Conservation (phyloP, 1,140 invertebrate species). For the Papilio polyxenes region DNA sequence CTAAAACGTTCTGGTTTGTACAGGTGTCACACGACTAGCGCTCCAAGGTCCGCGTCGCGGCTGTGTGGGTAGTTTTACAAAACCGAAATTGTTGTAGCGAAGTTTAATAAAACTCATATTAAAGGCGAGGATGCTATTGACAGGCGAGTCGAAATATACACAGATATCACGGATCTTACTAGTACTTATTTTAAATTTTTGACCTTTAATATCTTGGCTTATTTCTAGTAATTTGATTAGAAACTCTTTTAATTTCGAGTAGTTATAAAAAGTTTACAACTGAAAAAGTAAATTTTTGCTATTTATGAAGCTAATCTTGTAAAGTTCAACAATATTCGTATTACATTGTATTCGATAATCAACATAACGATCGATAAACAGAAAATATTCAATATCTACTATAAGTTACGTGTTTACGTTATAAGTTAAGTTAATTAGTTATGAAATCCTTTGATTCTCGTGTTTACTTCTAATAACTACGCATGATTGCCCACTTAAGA, state of each 20-base stretch:
- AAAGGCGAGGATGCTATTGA: constrained; percentile 69
- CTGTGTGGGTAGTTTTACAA: constrained; percentile 77
- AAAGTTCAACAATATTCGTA: background rate
- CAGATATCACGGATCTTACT: constrained; percentile 29
- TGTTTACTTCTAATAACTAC: constrained; percentile 16
- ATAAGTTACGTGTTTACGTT: background rate
- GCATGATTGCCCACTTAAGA: constrained; percentile 17
- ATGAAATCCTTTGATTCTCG: constrained; percentile 22
- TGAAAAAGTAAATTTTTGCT: constrained; percentile 11
- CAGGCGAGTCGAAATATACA: constrained; percentile 51
- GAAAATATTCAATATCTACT: background rate
- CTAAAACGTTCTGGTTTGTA: constrained; percentile 41
- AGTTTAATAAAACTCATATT: constrained; percentile 76
- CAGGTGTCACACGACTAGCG: constrained; percentile 49
- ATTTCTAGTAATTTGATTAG: too few species aligned
- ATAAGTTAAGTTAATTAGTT: constrained; percentile 16
- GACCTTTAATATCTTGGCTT: too few species aligned
- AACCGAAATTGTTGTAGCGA: constrained; percentile 71
- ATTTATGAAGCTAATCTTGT: background rate
- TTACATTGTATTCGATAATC: background rate
- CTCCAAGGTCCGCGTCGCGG: constrained; percentile 54
- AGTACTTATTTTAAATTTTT: too few species aligned
- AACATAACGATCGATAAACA: too few species aligned
- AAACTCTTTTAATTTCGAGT: background rate
- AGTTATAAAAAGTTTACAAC: too few species aligned